Evolutionary conservation across 1,140 invertebrate genomes (phyloP), one percentile per base, ranked within the genome.

Genomic region (Hycleus cichorii): DNA sequence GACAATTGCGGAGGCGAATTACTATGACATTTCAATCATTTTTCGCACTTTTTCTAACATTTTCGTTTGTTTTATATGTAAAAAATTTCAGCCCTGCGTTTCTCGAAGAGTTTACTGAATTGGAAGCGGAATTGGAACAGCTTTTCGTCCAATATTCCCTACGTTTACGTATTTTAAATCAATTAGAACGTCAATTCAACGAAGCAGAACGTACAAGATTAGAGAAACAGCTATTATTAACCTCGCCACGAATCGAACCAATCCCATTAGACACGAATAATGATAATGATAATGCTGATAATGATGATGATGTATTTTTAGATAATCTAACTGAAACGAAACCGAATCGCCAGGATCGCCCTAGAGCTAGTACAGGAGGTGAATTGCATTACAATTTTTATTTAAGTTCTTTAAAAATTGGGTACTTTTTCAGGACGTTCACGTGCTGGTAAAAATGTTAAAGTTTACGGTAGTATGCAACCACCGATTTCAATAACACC

Each of bases 71-170:
- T 18, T 18, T 18, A 18, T 18, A 18, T 18, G 18, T 18, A 18
- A 18, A 18, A 18, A 18, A 18, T 32, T 32, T 4, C 7, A 32
- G 32, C 44, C 97, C 97, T 3, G 95, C 95, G 0, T 98, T 97
- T 73, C 89, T 98, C 83, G 91, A 96, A 68, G 97, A 99, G 74
- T 95, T 96, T 74, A 93, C 96, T 60, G 85, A 87, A 45, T 79
- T 95, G 8, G 95, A 99, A 75, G 77, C 81, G 44, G 93, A 97
- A 71, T 74, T 98, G 5, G 86, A 89, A 67, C 76, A 81, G 64
- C 76, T 95, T 9, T 98, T 97, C 75, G 84, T 91, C 47, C 82
- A 88, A 57, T 98, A 97, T 76, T 84, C 97, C 38, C 78, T 88
- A 47, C 86, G 92, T 52, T 88, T 93, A 70, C 83, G 95, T 38